Conservation (phyloP, 2,797 vertebrate genomes). For the Parauchenoglanis ngamensis region DNA sequence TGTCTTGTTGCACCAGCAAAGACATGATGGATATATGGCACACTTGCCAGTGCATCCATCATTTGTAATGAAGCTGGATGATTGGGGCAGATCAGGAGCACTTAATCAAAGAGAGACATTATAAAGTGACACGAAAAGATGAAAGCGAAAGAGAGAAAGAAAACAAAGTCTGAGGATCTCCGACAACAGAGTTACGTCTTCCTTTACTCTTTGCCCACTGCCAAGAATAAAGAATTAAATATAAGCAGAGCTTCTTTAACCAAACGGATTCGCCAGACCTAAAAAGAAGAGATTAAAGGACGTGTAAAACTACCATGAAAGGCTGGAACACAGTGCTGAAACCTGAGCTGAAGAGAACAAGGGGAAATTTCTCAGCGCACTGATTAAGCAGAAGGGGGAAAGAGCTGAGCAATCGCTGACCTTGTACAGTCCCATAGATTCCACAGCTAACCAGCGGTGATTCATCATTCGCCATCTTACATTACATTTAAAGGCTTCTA, state of each 20-base stretch:
- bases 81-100: constrained; percentile 60
- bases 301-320: constrained; percentile 25
- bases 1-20: neutral
- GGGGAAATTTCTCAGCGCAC: constrained; percentile 11
- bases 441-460: constrained; percentile 49
- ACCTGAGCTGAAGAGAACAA: constrained; percentile 27
- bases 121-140: constrained; percentile 16
- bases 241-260: constrained; percentile 10
- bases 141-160: constrained; percentile 1
- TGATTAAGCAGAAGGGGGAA: constrained; percentile 53
- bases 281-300: constrained; percentile 26
- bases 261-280: neutral
- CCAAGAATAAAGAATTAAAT: neutral
- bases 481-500: constrained; percentile 57
- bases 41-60: constrained; percentile 62
- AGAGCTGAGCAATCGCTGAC: constrained; percentile 41
- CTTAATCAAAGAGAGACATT: constrained; percentile 58
- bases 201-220: neutral
- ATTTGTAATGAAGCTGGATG: constrained; percentile 68
- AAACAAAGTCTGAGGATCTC: neutral
- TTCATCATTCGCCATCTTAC: constrained; percentile 63
- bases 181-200: neutral
- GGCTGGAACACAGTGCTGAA: neutral
- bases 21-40: constrained; percentile 22
- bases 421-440: constrained; percentile 34